A percentile compares a stretch with the other conserved stretches of the same genome.
These are phyloP conservation scores for Halocaridina rubra DNA, from an alignment of 2,888 invertebrate species.

Conservation along the genomic window DNA sequence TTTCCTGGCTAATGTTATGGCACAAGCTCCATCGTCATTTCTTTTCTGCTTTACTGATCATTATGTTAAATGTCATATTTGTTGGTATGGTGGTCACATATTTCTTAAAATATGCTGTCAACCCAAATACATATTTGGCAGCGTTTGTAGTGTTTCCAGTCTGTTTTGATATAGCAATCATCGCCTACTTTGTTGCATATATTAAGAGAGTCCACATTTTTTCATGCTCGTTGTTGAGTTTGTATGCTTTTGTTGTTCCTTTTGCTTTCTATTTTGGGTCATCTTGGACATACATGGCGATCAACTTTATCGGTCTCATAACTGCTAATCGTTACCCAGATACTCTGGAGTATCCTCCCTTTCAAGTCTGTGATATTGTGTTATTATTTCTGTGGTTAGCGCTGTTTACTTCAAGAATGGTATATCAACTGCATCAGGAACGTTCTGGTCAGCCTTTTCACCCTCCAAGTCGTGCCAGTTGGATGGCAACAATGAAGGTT, in stretches of 20 bases:
- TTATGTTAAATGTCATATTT: conserved; percentile 45
- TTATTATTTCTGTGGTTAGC: conserved; percentile 69
- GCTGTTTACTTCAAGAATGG: no score
- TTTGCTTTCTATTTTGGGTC: conserved; percentile 60
- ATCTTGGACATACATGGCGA: conserved; percentile 53
- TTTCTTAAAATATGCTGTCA: conserved; percentile 59
- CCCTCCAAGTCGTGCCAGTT: no score
- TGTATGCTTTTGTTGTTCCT: conserved; percentile 55
- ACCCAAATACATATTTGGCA: no score
- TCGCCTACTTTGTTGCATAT: conserved; percentile 55
- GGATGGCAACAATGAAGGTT: no score
- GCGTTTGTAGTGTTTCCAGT: conserved; percentile 58
- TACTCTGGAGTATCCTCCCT: conserved; percentile 58
- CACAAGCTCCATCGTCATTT: conserved; percentile 54
- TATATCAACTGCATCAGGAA: no score
- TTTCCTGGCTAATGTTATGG: conserved; percentile 53
- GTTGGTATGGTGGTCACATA: conserved; percentile 54
- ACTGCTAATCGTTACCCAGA: conserved; percentile 46
- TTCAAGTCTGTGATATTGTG: conserved; percentile 71
- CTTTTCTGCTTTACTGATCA: conserved; percentile 55
- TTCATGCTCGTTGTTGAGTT: conserved; percentile 53
- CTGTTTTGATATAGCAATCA: conserved; percentile 48
- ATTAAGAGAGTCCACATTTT: conserved; percentile 62
- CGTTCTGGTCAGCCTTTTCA: no score
- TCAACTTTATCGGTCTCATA: conserved; percentile 49